Evolutionary conservation across 2,888 invertebrate genomes (phyloP), one percentile per base, ranked within the genome.

Genomic region (Rhamphomyia laevipes): DNA sequence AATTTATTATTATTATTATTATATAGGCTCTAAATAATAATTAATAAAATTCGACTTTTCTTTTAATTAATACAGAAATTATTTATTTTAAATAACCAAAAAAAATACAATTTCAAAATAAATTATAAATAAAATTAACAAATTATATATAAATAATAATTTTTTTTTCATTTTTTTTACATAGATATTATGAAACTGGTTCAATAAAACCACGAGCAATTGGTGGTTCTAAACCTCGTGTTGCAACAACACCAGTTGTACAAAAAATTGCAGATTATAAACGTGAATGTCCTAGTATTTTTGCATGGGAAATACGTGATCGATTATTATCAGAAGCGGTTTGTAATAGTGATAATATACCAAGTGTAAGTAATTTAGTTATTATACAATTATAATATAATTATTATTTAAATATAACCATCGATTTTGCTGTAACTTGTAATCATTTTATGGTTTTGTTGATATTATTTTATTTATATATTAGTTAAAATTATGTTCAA

Each of bases 281-380:
- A 74, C 76, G 94, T 47, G 95, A 96, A 71, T 95, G 95, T 71
- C 95, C 95, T 33, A 93, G 93, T 60, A 96, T 96, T 72, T 96
- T 96, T 75, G 95, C 96, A 45, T 96, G 96, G 96, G 96, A 96
- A 76, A 96, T 96, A 67, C 76, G 95, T 47, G 96, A 96, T 66
- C 82, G 94, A 65, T 80, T 96, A 60, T 78, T 96, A 49, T 85
- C 88, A 51, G 96, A 96, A 67, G 90, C 88, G 61, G 88, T 93
- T 61, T 96, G 96, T 80, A 93, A 90, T 73, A 91, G 90, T 73
- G 96, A 96, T 74, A 96, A 94, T 73, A 94, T 95, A 65, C 95
- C 95, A 59, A 93, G 93, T 73, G 95, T 95, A 75, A 92, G 94
- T 92, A 75, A 54, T 21, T 9, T 4, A 38, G 21, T 21, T 27